These are phyloP conservation scores for Jaculus jaculus DNA, from an alignment of 2,113 vertebrate species.

Conservation along the genomic window DNA sequence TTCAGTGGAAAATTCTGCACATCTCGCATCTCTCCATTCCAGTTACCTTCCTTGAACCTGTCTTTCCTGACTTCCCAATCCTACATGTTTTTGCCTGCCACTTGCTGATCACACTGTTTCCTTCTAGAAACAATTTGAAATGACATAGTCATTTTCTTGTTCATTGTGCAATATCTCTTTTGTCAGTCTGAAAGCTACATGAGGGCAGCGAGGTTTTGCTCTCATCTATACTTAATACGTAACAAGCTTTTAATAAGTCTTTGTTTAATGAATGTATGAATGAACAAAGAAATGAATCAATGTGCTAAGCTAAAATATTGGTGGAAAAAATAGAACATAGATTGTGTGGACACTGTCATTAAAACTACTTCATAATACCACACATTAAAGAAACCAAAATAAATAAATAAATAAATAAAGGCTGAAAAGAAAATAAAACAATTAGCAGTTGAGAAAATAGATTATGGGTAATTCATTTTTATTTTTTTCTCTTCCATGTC, in stretches of 20 bases:
- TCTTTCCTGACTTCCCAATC: not conserved
- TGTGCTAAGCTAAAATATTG: not conserved
- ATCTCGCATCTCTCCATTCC: not conserved
- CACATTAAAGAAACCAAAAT: not conserved
- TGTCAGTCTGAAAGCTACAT: not conserved
- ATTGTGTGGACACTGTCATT: not conserved
- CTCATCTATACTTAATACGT: not conserved
- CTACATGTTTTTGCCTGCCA: not conserved
- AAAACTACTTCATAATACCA: not conserved
- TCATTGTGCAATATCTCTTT: not conserved
- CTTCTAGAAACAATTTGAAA: slow-evolving; percentile 4
- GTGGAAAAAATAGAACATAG: not conserved
- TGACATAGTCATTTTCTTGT: not conserved
- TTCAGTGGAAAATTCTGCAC: not conserved
- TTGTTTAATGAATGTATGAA: not conserved
- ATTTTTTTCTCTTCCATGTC: not conserved
- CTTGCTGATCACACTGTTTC: not conserved
- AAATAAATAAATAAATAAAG: not conserved
- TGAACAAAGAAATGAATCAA: not conserved
- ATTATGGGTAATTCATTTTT: slow-evolving; percentile 5
- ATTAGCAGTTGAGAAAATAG: not conserved
- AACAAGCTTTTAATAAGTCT: not conserved
- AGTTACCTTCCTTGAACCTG: not conserved
- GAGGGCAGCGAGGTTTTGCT: not conserved
- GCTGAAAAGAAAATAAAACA: not conserved